Conservation (phyloP, 1,140 invertebrate species). For the Capitella teleta region DNA sequence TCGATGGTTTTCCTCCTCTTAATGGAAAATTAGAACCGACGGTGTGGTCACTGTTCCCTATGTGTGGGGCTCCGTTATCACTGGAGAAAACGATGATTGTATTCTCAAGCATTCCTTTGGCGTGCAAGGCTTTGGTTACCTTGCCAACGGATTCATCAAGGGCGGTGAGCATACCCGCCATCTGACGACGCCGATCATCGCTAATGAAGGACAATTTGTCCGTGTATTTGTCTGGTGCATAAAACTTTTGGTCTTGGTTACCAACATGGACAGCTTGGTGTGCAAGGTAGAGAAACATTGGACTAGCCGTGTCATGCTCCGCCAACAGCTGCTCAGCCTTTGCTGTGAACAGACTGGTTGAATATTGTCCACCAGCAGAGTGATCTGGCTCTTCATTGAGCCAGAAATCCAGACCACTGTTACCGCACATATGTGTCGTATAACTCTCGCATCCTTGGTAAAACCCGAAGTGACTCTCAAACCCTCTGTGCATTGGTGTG, state of each 20-base stretch:
- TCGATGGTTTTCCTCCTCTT: no score
- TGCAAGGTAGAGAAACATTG: slow-evolving; percentile 72
- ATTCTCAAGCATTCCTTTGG: slow-evolving; percentile 41
- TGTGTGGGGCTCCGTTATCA: slow-evolving; percentile 46
- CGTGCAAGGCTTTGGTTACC: slow-evolving; percentile 39
- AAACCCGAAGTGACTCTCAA: slow-evolving; percentile 46
- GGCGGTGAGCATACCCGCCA: slow-evolving; percentile 40
- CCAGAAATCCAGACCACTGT: slow-evolving; percentile 31
- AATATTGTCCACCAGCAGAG: slow-evolving; percentile 61
- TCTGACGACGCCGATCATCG: slow-evolving; percentile 4
- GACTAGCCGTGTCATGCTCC: slow-evolving; percentile 52
- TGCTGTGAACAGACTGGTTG: slow-evolving; percentile 69
- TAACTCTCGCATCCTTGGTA: slow-evolving; percentile 42
- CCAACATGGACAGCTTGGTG: slow-evolving; percentile 76
- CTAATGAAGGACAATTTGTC: slow-evolving; percentile 12
- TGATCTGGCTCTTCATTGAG: slow-evolving; percentile 18
- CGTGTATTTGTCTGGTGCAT: slow-evolving; percentile 11
- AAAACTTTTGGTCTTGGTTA: slow-evolving; percentile 55
- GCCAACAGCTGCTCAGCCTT: slow-evolving; percentile 61
- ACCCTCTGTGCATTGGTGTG: slow-evolving; percentile 43
- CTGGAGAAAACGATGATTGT: slow-evolving; percentile 42
- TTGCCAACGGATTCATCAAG: slow-evolving; percentile 43
- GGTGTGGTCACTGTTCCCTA: no score
- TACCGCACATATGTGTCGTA: slow-evolving; percentile 32
- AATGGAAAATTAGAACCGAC: no score